A percentile compares a stretch with the other conserved stretches of the same genome.
Evolutionary conservation across 2,888 invertebrate genomes (phyloP).

Genomic region (Panorpa germanica): DNA sequence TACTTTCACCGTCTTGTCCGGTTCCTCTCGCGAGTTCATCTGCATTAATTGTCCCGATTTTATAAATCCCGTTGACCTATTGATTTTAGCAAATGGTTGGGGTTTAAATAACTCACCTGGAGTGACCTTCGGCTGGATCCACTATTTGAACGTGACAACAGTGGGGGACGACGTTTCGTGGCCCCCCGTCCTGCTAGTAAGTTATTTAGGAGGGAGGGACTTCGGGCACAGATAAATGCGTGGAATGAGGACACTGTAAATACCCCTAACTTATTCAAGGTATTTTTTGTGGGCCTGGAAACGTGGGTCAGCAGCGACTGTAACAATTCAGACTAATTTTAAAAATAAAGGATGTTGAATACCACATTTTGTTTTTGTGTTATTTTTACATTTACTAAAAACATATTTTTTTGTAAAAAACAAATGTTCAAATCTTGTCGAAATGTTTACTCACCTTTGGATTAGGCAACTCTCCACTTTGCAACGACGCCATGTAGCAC

Average conservation of each 20-base stretch:
- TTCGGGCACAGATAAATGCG: conserved; percentile 91
- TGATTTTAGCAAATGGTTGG: not conserved
- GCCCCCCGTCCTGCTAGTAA: conserved; percentile 78
- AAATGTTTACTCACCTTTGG: conserved; percentile 57
- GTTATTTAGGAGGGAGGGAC: conserved; percentile 83
- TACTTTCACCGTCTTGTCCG: conserved; percentile 77
- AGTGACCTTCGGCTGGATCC: conserved; percentile 74
- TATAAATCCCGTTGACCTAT: conserved; percentile 9
- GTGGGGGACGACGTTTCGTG: conserved; percentile 77
- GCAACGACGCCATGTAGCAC: conserved; percentile 94
- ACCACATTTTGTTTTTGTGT: conserved; percentile 2
- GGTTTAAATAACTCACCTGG: conserved; percentile 34
- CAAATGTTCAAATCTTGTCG: conserved; percentile 8
- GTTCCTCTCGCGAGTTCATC: conserved; percentile 72
- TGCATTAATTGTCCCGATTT: conserved; percentile 29
- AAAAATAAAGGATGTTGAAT: conserved; percentile 13
- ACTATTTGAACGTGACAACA: conserved; percentile 76
- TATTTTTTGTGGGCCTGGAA: conserved; percentile 85
- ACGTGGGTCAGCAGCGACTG: conserved; percentile 92
- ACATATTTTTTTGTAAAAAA: conserved; percentile 1
- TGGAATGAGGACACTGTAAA: conserved; percentile 97
- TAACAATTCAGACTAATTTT: conserved; percentile 19
- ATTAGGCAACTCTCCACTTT: conserved; percentile 89
- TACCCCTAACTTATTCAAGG: conserved; percentile 85
- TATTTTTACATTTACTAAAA: no score